Evolutionary conservation across 2,888 invertebrate genomes (phyloP).

Genomic region (Cryptocephalus primarius): DNA sequence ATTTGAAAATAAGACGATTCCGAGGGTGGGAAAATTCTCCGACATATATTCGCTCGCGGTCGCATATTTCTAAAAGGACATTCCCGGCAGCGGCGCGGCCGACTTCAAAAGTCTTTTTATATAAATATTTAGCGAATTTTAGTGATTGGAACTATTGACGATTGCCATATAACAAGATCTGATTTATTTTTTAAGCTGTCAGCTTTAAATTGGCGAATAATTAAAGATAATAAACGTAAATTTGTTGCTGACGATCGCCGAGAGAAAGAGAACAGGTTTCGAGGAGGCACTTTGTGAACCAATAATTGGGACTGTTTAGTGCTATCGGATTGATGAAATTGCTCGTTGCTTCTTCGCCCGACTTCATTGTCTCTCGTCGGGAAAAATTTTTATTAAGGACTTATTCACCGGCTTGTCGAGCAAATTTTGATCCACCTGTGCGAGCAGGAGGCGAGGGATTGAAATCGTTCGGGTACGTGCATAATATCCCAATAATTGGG

Average conservation of each 20-base stretch:
- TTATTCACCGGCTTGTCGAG: too few relatives aligned
- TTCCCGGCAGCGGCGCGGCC: constrained; percentile 12
- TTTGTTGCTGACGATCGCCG: constrained; percentile 9
- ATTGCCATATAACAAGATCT: constrained; percentile 24
- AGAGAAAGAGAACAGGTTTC: constrained; percentile 13
- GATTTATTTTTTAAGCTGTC: constrained; percentile 17
- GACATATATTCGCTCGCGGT: constrained; percentile 11
- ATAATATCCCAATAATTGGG: too few relatives aligned
- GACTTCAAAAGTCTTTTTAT: constrained; percentile 21
- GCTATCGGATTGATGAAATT: too few relatives aligned
- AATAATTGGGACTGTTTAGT: too few relatives aligned
- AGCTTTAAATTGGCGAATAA: constrained; percentile 15
- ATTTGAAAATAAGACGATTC: constrained; percentile 7
- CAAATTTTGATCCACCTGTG: too few relatives aligned
- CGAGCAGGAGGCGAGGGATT: too few relatives aligned
- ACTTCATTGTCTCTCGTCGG: too few relatives aligned
- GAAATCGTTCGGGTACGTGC: too few relatives aligned
- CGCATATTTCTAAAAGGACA: constrained; percentile 16
- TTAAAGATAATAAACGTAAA: constrained; percentile 18
- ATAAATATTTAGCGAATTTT: constrained; percentile 23
- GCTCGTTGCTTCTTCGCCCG: too few relatives aligned
- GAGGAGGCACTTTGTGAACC: too few relatives aligned
- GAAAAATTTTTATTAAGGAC: too few relatives aligned
- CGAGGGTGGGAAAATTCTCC: constrained; percentile 20
- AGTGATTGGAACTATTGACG: constrained; percentile 22